These are phyloP conservation scores for Pygoscelis adeliae DNA, from an alignment of 2,113 vertebrate species.

Conservation along the genomic window DNA sequence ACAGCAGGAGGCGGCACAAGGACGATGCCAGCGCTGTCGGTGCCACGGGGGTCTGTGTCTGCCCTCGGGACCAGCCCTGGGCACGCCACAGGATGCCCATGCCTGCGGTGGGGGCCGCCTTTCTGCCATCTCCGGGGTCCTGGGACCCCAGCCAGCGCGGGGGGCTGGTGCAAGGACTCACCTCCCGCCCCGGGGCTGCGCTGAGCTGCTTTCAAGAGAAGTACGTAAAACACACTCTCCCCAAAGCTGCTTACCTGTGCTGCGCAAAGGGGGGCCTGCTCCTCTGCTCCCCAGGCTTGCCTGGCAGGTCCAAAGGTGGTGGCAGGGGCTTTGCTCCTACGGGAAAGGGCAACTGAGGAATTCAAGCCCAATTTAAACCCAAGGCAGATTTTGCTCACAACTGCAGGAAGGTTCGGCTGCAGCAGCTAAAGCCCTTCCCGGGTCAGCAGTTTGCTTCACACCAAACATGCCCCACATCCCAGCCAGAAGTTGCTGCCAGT, in stretches of 20 bases:
- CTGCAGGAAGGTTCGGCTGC: too few relatives aligned
- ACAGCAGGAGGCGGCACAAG: neutral
- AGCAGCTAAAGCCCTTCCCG: accelerated
- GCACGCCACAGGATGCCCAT: accelerated
- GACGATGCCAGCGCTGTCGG: accelerated
- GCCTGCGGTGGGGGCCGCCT: accelerated
- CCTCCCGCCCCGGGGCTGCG: accelerated
- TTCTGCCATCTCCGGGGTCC: neutral
- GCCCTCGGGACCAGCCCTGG: neutral
- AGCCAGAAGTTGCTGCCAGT: accelerated
- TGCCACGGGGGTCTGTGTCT: accelerated
- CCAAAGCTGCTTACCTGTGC: neutral
- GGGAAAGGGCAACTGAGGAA: neutral
- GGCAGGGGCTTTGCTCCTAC: neutral
- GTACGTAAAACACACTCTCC: too few relatives aligned
- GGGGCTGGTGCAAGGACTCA: neutral
- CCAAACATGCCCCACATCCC: neutral
- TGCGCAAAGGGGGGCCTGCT: neutral
- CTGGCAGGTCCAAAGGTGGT: neutral
- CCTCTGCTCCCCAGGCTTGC: neutral
- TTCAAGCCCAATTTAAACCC: accelerated
- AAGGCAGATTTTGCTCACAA: neutral
- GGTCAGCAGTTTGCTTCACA: accelerated
- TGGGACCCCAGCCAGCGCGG: accelerated
- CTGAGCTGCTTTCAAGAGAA: neutral